Base-by-base conservation (phyloP, 2,113 vertebrate species). In the Sinocyclocheilus maitianheensis region DNA sequence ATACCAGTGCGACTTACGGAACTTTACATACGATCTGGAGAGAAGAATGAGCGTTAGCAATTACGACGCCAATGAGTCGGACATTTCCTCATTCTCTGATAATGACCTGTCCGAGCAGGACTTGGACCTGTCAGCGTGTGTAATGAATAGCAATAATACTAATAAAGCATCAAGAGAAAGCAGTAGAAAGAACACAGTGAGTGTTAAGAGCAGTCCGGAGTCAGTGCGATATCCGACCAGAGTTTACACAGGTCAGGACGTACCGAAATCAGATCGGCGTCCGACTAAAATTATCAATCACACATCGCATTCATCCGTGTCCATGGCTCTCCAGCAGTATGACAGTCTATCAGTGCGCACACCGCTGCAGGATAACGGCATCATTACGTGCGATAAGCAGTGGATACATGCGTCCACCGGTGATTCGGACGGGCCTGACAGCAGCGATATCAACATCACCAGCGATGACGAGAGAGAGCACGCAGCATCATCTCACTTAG, bases 61-160 rank as follows among this genome's bases (percentile, higher is more conserved):
- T 67, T 92, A 93, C 80, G 95, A 95, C 13, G 93, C 92, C 43
- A 94, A 94, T 16, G 96, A 96, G 43, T 97, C 96, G 0, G 97
- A 97, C 30, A 94, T 97, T 65, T 98, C 96, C 0, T 96, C 96
- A 53, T 95, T 96, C 81, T 96, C 96, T 12, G 96, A 97, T n/a
- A 94, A 95, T 81, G 95, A 97, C 88, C 88, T 94, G 20, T 95
- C 94, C 43, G 95, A 95, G 77, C 94, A 92, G 77, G 95, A 85
- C 48, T 60, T 80, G 48, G 84, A 60, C 30, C 11, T 84, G 93
- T 92, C 65, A 90, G 92, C 87, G 88, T 48, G 79, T 46, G 53
- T 34, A 60, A 74, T 43, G 76, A 88, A 63, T 93, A 92, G 85
- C 93, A 94, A 72, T 94, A 94, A 88, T 92, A 84, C 83, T 12